These are phyloP conservation scores for Grapholita molesta DNA, from an alignment of 1,140 invertebrate genomes.

Conservation along the genomic window DNA sequence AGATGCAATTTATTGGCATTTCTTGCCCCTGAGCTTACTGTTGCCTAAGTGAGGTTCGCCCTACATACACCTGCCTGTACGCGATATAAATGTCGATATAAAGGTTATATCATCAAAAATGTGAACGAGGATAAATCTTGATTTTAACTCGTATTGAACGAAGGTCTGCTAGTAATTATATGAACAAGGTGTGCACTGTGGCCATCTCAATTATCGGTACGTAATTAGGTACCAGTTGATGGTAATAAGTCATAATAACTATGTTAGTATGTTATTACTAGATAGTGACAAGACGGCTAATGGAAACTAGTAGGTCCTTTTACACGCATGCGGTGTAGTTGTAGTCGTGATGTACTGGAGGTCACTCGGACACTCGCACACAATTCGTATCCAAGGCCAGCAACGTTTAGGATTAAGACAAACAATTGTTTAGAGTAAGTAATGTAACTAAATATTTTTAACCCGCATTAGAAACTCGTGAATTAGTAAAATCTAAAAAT, in stretches of 20 bases:
- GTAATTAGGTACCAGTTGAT: neutral
- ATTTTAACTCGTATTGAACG: neutral
- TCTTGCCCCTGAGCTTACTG: neutral
- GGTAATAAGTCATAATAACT: neutral
- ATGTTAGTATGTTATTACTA: neutral
- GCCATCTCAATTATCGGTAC: neutral
- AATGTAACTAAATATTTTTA: neutral
- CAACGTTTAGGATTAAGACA: neutral
- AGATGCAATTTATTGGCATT: slow-evolving; percentile 34
- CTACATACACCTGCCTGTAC: slow-evolving; percentile 26
- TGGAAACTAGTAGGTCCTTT: slow-evolving; percentile 8
- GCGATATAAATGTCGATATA: slow-evolving; percentile 19
- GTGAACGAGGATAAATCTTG: slow-evolving; percentile 14
- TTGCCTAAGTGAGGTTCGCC: neutral
- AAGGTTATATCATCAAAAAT: slow-evolving; percentile 17
- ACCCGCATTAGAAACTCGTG: neutral
- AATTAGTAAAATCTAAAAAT: neutral
- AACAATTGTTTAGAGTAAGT: neutral
- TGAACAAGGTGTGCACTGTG: neutral
- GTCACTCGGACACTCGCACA: neutral
- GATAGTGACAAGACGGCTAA: neutral
- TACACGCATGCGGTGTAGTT: slow-evolving; percentile 1
- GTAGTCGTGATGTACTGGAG: slow-evolving; percentile 12
- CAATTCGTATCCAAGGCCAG: neutral
- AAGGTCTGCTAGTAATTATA: slow-evolving; percentile 10